These are phyloP conservation scores for Lydus trimaculatus DNA, from an alignment of 2,888 invertebrate species.

Conservation along the genomic window DNA sequence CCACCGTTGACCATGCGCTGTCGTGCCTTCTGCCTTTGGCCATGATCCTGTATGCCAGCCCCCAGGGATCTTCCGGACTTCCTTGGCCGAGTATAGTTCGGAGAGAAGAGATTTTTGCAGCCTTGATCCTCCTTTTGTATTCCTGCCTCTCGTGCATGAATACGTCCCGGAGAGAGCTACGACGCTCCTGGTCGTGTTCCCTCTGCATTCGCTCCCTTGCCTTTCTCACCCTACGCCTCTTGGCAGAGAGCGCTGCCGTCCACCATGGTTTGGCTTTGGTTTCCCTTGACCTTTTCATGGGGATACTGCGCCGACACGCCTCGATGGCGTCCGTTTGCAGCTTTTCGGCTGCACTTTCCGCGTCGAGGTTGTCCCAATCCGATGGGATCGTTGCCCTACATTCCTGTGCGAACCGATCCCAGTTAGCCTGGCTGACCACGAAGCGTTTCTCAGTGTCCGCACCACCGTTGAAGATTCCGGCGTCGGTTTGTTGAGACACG, in stretches of 20 bases:
- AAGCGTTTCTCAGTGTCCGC: no score
- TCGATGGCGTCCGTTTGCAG: slow-evolving; percentile 13
- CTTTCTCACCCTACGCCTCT: not conserved
- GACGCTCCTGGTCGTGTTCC: slow-evolving; percentile 12
- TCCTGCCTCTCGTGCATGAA: not conserved
- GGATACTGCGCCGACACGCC: slow-evolving; percentile 14
- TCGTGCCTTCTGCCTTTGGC: no score
- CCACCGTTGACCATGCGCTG: no score
- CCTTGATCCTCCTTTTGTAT: slow-evolving; percentile 15
- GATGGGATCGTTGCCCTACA: not conserved
- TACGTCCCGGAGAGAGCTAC: not conserved
- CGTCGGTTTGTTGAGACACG: no score
- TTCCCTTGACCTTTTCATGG: not conserved
- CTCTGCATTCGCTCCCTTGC: slow-evolving; percentile 5
- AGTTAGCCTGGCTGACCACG: no score
- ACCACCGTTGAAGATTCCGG: not conserved
- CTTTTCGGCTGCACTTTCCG: not conserved
- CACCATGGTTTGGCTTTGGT: slow-evolving; percentile 10
- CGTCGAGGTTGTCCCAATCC: not conserved
- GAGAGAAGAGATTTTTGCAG: slow-evolving; percentile 12
- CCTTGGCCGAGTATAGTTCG: no score
- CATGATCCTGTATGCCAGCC: no score
- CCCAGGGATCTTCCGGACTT: slow-evolving; percentile 16
- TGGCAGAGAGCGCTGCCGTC: slow-evolving; percentile 3
- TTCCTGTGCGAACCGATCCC: not conserved